Base-by-base conservation (phyloP, 2,113 vertebrate species). In the Thamnaconus septentrionalis region DNA sequence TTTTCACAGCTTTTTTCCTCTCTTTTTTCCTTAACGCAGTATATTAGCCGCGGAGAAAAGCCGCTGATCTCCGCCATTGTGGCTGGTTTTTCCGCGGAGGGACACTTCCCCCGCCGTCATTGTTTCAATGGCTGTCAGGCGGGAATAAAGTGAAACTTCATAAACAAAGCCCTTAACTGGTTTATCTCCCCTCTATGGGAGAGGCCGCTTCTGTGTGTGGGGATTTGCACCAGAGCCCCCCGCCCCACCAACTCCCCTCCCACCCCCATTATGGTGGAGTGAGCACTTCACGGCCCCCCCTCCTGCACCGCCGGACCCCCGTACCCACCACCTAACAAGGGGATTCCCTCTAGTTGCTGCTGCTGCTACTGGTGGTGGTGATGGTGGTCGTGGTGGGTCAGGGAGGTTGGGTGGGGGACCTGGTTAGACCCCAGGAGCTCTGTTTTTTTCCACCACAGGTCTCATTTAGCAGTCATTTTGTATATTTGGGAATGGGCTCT, bases 101-200 rank as follows among this genome's bases (percentile, higher is more conserved):
- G 94, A 93, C 94, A 87, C 93, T 95, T 95, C 93, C 93, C 18
- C 94, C 93, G 94, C 93, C 94, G 93, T 94, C 94, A 93, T 96
- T 96, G 94, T 96, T 94, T 93, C 94, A 96, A 96, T 94, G 95
- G 95, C 94, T 98, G 96, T 98, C 96, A 94, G 90, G 91, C 92
- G 68, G 87, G 92, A 95, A 97, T 97, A 94, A 96, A 95, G 93
- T 93, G 92, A 94, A 94, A 93, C 92, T 94, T 93, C 74, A 91
- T 93, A 94, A 96, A 95, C 94, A 94, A 91, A 92, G 93, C 88
- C 74, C 83, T 31, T 92, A 91, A 94, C 92, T 91, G 93, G 93
- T 94, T 93, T 93, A 91, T 94, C 91, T 91, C 84, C 91, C 89
- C 92, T 89, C 83, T 90, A 91, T 81, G 70, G 79, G 81, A 76